Evolutionary conservation across 2,888 invertebrate species (phyloP).

Genomic region (Patella depressa): DNA sequence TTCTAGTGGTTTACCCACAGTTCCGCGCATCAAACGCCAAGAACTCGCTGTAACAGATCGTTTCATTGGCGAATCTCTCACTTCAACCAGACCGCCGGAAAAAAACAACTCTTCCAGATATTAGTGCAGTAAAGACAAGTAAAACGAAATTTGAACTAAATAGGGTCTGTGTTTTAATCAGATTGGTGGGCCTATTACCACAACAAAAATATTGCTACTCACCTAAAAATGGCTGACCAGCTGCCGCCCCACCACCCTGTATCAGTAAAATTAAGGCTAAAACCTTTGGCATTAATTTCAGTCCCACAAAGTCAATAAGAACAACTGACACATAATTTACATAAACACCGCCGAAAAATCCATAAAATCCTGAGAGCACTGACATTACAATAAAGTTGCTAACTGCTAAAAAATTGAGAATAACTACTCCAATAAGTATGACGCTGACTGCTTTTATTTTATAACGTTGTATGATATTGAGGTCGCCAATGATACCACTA

Average conservation of each 20-base stretch:
- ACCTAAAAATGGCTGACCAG: constrained; percentile 59
- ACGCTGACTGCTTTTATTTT: constrained; percentile 46
- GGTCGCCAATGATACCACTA: constrained; percentile 53
- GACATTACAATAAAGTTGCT: constrained; percentile 45
- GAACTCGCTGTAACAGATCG: no score
- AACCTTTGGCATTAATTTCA: constrained; percentile 51
- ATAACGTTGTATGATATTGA: constrained; percentile 49
- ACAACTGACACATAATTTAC: constrained; percentile 54
- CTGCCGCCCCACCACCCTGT: constrained; percentile 56
- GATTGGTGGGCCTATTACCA: no score
- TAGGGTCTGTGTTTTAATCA: no score
- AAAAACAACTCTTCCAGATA: no score
- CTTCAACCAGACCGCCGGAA: no score
- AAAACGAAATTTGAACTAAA: not conserved
- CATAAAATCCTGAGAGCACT: constrained; percentile 53
- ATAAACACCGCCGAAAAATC: constrained; percentile 59
- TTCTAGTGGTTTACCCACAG: no score
- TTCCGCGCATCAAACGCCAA: no score
- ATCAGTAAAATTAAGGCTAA: constrained; percentile 56
- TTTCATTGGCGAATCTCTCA: no score
- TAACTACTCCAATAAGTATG: constrained; percentile 46
- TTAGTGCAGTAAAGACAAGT: no score
- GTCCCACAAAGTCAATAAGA: constrained; percentile 57
- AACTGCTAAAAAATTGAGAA: constrained; percentile 46
- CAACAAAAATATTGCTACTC: constrained; percentile 18